Evolutionary conservation across 2,888 invertebrate species (phyloP).

Genomic region (Listrodromus nycthemerus): DNA sequence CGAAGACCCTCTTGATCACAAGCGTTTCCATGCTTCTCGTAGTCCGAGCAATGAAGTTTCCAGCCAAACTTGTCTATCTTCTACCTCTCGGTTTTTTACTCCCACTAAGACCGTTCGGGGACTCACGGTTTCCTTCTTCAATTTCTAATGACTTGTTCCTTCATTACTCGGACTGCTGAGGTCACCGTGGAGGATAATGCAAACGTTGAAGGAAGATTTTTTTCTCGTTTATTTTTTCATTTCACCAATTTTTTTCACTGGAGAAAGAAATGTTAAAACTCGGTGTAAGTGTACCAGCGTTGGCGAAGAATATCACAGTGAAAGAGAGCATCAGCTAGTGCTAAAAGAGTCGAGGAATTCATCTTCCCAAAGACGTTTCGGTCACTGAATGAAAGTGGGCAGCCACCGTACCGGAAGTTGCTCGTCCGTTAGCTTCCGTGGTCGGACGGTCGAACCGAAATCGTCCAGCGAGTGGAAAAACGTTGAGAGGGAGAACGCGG

Average conservation of each 20-base stretch:
- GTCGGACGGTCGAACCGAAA: constrained; percentile 38
- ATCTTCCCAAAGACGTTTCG: constrained; percentile 46
- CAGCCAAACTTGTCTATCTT: no score
- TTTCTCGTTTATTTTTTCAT: neutral
- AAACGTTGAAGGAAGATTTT: constrained; percentile 35
- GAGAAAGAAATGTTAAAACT: neutral
- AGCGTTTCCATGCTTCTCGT: no score
- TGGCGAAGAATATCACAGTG: neutral
- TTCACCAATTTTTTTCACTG: neutral
- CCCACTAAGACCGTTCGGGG: no score
- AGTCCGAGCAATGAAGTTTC: no score
- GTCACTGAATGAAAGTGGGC: constrained; percentile 49
- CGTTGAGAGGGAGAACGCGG: constrained; percentile 17
- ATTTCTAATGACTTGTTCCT: neutral
- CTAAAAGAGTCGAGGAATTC: constrained; percentile 33
- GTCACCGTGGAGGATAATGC: constrained; percentile 6
- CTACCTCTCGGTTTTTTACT: no score
- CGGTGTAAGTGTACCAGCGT: neutral
- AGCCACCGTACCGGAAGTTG: constrained; percentile 56
- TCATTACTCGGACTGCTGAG: neutral
- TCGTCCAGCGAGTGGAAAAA: constrained; percentile 53
- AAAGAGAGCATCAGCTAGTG: neutral
- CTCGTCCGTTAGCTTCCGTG: constrained; percentile 51
- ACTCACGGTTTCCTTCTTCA: no score
- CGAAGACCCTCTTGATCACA: no score